Evolutionary conservation across 2,888 invertebrate species (phyloP).

Genomic region (Heliconius cydno): DNA sequence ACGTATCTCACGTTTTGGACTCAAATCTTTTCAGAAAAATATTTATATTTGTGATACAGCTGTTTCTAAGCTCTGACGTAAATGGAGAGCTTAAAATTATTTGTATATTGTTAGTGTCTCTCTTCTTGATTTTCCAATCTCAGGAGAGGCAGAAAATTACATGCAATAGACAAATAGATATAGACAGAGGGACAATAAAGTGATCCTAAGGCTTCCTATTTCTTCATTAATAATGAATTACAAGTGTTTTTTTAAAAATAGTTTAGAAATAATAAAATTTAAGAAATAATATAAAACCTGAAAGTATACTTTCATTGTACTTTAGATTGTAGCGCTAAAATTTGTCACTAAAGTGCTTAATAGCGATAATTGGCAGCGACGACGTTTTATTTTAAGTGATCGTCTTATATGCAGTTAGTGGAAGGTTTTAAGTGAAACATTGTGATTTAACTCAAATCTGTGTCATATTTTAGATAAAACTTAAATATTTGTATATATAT

Average conservation of each 20-base stretch:
- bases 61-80: background rate
- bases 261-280: background rate
- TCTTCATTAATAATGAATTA: too few relatives aligned
- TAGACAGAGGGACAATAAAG: background rate
- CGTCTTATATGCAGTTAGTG: background rate
- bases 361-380: constrained; percentile 1
- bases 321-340: background rate
- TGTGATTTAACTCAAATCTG: background rate
- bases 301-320: background rate
- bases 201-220: too few relatives aligned
- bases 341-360: constrained; percentile 10
- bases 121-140: too few relatives aligned
- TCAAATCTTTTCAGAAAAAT: background rate
- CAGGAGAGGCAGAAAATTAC: background rate
- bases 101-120: too few relatives aligned
- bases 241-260: too few relatives aligned
- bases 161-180: too few relatives aligned
- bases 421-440: background rate
- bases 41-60: background rate
- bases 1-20: too few relatives aligned
- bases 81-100: background rate
- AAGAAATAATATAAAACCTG: background rate
- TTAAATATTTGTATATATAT: too few relatives aligned
- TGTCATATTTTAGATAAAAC: background rate
- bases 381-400: constrained; percentile 14